These are phyloP conservation scores for Melierax canorus DNA, from an alignment of 2,113 vertebrate species.

Conservation along the genomic window DNA sequence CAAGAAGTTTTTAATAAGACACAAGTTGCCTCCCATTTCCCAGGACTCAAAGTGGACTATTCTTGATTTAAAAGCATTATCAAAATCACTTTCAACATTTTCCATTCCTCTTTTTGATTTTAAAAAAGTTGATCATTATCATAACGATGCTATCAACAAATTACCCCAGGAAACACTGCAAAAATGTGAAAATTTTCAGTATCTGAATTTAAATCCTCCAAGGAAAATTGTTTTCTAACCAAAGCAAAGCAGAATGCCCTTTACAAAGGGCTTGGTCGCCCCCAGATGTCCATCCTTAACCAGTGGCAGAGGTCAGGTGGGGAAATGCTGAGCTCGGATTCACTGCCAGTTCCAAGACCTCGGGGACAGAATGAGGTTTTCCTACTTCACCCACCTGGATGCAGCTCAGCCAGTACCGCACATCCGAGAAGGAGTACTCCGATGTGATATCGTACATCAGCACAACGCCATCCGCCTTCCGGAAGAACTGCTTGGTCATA, in stretches of 20 bases:
- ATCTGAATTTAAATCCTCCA: background rate
- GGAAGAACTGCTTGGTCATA: conserved; percentile 85
- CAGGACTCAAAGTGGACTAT: background rate
- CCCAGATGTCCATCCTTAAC: background rate
- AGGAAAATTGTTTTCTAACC: background rate
- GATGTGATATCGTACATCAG: conserved; percentile 93
- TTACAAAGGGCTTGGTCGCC: background rate
- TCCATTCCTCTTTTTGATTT: background rate
- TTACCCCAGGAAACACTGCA: background rate
- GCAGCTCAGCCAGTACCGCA: conserved; percentile 85
- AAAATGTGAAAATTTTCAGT: background rate
- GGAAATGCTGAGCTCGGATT: background rate
- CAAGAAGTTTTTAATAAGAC: background rate
- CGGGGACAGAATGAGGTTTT: accelerated
- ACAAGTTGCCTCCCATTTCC: background rate
- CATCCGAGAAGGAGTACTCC: conserved; percentile 73
- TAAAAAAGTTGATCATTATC: background rate
- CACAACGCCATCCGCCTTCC: conserved; percentile 86
- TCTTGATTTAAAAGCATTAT: background rate
- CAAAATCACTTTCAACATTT: background rate
- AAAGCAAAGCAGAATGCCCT: background rate
- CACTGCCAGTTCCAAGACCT: background rate
- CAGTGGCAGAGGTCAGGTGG: background rate
- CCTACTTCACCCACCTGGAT: conserved; percentile 76
- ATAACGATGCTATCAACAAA: background rate